Evolutionary conservation across 2,888 invertebrate genomes (phyloP).

Genomic region (Temnothorax rugatulus): DNA sequence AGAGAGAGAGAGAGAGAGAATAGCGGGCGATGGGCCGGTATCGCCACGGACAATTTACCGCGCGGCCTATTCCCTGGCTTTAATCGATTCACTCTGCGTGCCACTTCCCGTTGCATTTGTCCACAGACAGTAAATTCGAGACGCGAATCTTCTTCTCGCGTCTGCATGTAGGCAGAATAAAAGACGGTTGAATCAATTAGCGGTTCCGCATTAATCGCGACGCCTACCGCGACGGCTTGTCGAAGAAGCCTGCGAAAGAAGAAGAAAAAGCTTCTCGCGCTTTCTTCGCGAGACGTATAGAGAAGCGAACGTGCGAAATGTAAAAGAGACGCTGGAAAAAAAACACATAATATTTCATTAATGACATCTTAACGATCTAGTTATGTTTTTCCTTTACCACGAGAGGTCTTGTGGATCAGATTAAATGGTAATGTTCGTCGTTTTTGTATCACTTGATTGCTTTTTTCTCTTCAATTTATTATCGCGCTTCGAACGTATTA

Average conservation of each 20-base stretch:
- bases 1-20: not conserved
- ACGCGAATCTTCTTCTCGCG: not conserved
- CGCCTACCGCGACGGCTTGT: not conserved
- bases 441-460: not conserved
- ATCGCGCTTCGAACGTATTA: not conserved
- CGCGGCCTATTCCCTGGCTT: constrained; percentile 36
- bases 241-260: not conserved
- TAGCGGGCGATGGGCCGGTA: constrained; percentile 34
- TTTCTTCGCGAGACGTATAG: not conserved
- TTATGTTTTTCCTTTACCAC: constrained; percentile 5
- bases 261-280: not conserved
- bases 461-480: not conserved
- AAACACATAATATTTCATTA: not conserved
- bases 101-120: constrained; percentile 38
- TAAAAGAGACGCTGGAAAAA: not conserved
- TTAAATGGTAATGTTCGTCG: not conserved
- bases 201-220: constrained; percentile 18
- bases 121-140: constrained; percentile 15
- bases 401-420: not conserved
- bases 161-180: constrained; percentile 5
- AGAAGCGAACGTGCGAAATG: not conserved
- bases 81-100: constrained; percentile 51
- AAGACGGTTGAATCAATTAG: constrained; percentile 29
- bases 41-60: constrained; percentile 57
- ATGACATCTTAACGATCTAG: not conserved